phyloP scores from a whole-genome alignment of 2,888 invertebrate genomes.

The Rhaphigaster nebulosa region DNA sequence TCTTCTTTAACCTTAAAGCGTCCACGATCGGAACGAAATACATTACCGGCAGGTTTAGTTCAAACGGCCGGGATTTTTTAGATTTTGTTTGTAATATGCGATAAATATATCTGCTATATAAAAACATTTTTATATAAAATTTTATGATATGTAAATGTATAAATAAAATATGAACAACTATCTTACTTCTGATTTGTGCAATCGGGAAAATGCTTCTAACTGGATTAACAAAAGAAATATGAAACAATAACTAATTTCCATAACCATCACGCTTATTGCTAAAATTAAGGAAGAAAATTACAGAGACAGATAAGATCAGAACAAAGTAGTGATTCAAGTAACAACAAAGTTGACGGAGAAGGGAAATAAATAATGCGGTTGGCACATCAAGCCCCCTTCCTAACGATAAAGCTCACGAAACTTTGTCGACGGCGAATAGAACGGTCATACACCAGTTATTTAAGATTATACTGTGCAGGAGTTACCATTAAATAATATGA shows the following conservation, averaged over 20 bases:
- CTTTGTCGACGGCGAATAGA: neutral
- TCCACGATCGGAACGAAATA: too few species aligned
- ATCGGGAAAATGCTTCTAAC: too few species aligned
- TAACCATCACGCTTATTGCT: neutral
- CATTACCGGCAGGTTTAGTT: too few species aligned
- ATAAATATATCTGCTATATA: too few species aligned
- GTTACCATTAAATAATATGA: neutral
- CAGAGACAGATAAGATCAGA: neutral
- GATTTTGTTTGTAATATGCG: too few species aligned
- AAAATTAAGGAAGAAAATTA: neutral
- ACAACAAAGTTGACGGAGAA: neutral
- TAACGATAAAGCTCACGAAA: neutral
- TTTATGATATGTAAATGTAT: too few species aligned
- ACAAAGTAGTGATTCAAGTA: neutral
- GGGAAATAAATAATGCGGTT: constrained; percentile 18
- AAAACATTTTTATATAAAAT: too few species aligned
- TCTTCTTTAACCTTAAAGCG: too few species aligned
- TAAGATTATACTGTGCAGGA: neutral
- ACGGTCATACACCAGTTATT: neutral
- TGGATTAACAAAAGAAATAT: too few species aligned
- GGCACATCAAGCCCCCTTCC: neutral
- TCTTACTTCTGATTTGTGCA: too few species aligned
- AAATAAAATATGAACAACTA: too few species aligned
- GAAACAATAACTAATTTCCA: neutral
- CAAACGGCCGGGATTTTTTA: too few species aligned